Evolutionary conservation across 1,140 invertebrate genomes (phyloP).

Genomic region (Drosophila parabipectinata): DNA sequence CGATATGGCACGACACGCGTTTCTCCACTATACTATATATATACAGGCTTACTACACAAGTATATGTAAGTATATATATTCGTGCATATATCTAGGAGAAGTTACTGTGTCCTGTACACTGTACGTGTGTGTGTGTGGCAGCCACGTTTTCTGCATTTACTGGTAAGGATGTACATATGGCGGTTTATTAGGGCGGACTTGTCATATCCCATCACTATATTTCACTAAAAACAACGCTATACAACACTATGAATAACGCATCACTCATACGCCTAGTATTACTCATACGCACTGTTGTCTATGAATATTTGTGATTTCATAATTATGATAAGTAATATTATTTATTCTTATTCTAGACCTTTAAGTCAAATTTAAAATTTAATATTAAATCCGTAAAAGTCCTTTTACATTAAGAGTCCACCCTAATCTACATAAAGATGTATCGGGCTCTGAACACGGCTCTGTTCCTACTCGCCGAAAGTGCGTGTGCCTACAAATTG

Average conservation of each 20-base stretch:
- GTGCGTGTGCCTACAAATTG: constrained; percentile 52
- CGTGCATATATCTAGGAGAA: constrained; percentile 37
- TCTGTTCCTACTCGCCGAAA: constrained; percentile 45
- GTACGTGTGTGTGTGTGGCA: constrained; percentile 9
- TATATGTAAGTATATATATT: constrained; percentile 28
- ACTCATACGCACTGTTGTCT: not conserved
- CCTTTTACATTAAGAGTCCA: constrained; percentile 3
- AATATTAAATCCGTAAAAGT: not conserved
- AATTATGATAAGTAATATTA: too few relatives aligned
- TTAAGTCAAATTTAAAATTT: too few relatives aligned
- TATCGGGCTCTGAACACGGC: constrained; percentile 37
- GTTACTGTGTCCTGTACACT: constrained; percentile 8
- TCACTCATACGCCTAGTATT: constrained; percentile 1
- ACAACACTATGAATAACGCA: not conserved
- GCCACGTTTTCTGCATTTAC: constrained; percentile 41
- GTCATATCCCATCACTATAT: too few relatives aligned
- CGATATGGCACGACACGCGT: constrained; percentile 63
- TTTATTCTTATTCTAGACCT: too few relatives aligned
- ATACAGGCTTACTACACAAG: not conserved
- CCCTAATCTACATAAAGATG: constrained; percentile 35
- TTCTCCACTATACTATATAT: constrained; percentile 19
- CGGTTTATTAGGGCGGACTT: constrained; percentile 19
- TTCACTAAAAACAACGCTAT: not conserved
- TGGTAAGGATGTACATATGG: constrained; percentile 26
- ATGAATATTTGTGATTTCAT: not conserved